Percentiles rank a stretch among this genome's conserved stretches.
Conservation (phyloP, 2,888 invertebrate species). For the Dryocosmus kuriphilus region DNA sequence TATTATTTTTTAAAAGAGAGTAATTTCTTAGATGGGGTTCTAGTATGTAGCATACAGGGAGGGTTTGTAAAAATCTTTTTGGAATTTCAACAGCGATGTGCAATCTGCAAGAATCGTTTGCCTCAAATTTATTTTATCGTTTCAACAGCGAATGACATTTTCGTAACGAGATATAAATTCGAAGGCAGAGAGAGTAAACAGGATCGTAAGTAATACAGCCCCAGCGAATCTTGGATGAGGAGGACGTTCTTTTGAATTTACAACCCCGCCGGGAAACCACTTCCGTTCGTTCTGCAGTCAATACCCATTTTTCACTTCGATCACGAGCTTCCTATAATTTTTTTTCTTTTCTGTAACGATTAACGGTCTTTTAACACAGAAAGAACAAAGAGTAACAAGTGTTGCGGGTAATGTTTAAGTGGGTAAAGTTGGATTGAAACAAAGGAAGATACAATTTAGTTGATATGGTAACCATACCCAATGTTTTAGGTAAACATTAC, state of each 20-base stretch:
- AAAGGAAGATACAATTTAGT: too few species aligned
- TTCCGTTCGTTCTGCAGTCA: conserved; percentile 20
- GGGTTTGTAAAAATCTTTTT: conserved; percentile 40
- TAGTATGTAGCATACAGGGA: neutral
- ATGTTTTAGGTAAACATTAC: too few species aligned
- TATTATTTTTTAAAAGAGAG: neutral
- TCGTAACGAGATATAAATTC: conserved; percentile 74
- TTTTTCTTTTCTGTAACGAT: neutral
- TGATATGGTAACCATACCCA: too few species aligned
- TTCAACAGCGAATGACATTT: conserved; percentile 71
- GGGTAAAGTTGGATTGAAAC: too few species aligned
- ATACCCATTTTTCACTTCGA: conserved; percentile 20
- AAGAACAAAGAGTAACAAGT: too few species aligned
- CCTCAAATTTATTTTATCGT: conserved; percentile 72
- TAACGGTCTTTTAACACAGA: neutral
- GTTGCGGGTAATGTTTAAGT: too few species aligned
- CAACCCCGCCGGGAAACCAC: conserved; percentile 60
- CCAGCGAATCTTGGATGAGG: conserved; percentile 60
- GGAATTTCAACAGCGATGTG: conserved; percentile 53
- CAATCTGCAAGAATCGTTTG: conserved; percentile 68
- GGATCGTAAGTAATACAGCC: conserved; percentile 71
- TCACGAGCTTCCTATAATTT: conserved; percentile 13
- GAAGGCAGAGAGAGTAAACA: conserved; percentile 71
- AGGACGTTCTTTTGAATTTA: conserved; percentile 61
- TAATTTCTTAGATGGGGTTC: neutral